Base-by-base conservation (phyloP, 30 jellyfish, hydroid and myxozoan genomes). In the Aurelia coerulea region DNA sequence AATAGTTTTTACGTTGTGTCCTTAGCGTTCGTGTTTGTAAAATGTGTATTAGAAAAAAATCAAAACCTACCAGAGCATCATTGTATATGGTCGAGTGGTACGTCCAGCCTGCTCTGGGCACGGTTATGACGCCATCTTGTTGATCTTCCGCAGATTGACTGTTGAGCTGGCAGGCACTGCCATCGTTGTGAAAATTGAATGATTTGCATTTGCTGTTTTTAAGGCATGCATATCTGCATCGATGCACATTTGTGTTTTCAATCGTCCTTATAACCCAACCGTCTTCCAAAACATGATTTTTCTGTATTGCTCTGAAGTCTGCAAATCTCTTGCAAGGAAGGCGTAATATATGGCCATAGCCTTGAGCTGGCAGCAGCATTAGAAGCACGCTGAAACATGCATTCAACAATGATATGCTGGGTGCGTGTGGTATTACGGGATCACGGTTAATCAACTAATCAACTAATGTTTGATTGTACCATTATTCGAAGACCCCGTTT, bases 61-160 rank as follows among this genome's bases (percentile, higher is more conserved):
- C n/a, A n/a, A 9, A 46, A 46, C 46, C 37, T 65, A 65, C 76
- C 76, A 23, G 18, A 23, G 53, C 42, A 23, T 65, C 42, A 65
- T 65, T 65, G 76, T 65, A 65, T 13, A 65, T 13, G 6, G 76
- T 65, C 18, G 76, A 65, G 18, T 65, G 42, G 19, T 65, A 65
- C 3, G 76, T n/a, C 76, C 76, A 65, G 37, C 46, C 46, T 5
- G 37, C 5, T 65, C 76, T n/a, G 4, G 46, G 76, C 37, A 15
- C 18, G 15, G 76, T 65, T 23, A 10, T 65, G 76, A 65, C 42
- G 8, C 53, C 42, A 65, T 65, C 76, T n/a, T 65, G 17, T 65
- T 16, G 53, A 23, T 65, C 76, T 4, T 65, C 76, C 18, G 76
- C 76, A 15, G 76, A 17, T 14, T 18, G 17, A 23, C 18, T 46